Evolutionary conservation across 2,113 vertebrate species (phyloP).

Genomic region (Cottus gobio): DNA sequence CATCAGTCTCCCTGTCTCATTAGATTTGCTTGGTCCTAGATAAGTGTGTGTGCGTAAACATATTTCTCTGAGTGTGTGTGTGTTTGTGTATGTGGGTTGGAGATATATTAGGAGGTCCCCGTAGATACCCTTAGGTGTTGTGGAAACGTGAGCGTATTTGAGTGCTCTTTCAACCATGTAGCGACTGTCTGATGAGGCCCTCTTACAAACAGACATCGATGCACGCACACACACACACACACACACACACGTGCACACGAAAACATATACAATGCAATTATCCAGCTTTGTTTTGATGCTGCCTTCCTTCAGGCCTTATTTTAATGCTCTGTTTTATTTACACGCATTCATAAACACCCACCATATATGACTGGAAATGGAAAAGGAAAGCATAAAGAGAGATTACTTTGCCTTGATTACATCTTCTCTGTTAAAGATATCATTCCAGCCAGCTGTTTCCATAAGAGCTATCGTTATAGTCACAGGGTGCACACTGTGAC

Average conservation of each 20-base stretch:
- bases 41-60: slow-evolving; percentile 31
- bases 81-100: slow-evolving; percentile 28
- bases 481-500: not conserved
- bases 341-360: slow-evolving; percentile 14
- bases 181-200: slow-evolving; percentile 60
- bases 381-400: slow-evolving; percentile 13
- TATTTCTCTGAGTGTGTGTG: slow-evolving; percentile 21
- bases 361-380: slow-evolving; percentile 18
- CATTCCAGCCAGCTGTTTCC: slow-evolving; percentile 2
- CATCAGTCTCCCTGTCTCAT: slow-evolving; percentile 66
- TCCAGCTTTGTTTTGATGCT: slow-evolving; percentile 55
- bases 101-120: slow-evolving; percentile 36
- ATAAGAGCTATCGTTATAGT: not conserved
- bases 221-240: not conserved
- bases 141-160: slow-evolving; percentile 53
- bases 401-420: slow-evolving; percentile 27
- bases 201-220: slow-evolving; percentile 25
- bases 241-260: not conserved
- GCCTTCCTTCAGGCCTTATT: slow-evolving; percentile 48
- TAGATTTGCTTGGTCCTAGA: slow-evolving; percentile 48
- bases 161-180: slow-evolving; percentile 66
- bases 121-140: slow-evolving; percentile 63
- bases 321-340: slow-evolving; percentile 56
- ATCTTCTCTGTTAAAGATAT: slow-evolving; percentile 17
- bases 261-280: slow-evolving; percentile 62